Evolutionary conservation across 2,888 invertebrate genomes (phyloP).

Genomic region (Drosophila subquinaria): DNA sequence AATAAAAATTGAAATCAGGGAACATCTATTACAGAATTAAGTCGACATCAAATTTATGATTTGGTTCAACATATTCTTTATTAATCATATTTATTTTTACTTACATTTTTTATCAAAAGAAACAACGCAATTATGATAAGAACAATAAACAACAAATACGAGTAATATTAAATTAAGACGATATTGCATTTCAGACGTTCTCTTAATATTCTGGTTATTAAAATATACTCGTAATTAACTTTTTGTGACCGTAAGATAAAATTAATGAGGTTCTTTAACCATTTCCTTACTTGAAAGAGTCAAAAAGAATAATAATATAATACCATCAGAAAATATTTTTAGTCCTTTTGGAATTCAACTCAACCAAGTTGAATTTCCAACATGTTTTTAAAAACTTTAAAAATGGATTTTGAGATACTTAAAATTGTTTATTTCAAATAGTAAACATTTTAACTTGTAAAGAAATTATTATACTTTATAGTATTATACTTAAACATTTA

Average conservation of each 20-base stretch:
- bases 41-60: conserved; percentile 3
- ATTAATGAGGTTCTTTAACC: neutral
- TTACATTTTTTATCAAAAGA: neutral
- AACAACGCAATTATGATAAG: neutral
- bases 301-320: neutral
- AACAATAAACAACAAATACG: conserved; percentile 10
- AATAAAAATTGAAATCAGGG: conserved; percentile 29
- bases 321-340: neutral
- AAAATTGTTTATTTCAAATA: neutral
- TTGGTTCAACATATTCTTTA: neutral
- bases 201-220: conserved; percentile 10
- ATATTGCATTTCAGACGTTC: conserved; percentile 1
- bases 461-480: too few relatives aligned
- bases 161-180: conserved; percentile 6
- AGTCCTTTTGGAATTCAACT: neutral
- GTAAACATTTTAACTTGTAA: neutral
- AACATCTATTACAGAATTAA: conserved; percentile 20
- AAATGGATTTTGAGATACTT: neutral
- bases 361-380: neutral
- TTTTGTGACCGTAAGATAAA: neutral
- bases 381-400: neutral
- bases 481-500: neutral
- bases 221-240: conserved; percentile 1
- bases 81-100: neutral
- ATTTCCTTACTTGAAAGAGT: neutral